These are phyloP conservation scores for Dasyprocta punctata DNA, from an alignment of 2,113 vertebrate genomes.

Conservation along the genomic window DNA sequence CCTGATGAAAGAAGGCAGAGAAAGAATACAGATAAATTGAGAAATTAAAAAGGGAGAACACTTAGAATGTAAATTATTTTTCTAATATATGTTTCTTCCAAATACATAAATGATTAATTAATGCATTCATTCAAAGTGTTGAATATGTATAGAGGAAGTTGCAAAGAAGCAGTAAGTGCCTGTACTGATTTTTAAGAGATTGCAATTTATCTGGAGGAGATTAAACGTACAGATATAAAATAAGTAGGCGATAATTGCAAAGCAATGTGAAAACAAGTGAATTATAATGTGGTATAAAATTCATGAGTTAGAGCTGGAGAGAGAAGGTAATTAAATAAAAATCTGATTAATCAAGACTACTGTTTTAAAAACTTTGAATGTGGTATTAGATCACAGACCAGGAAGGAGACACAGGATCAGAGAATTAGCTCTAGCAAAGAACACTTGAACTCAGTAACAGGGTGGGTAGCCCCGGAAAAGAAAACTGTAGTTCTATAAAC, in stretches of 20 bases:
- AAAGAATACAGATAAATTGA: neutral
- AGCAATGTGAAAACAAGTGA: slow-evolving; percentile 38
- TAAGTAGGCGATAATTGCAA: slow-evolving; percentile 33
- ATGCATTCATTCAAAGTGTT: slow-evolving; percentile 31
- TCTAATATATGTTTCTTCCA: slow-evolving; percentile 20
- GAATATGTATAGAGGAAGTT: slow-evolving; percentile 63
- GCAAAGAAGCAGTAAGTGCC: slow-evolving; percentile 29
- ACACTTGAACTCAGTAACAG: neutral
- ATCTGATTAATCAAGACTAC: neutral
- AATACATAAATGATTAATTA: slow-evolving; percentile 52
- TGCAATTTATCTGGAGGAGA: slow-evolving; percentile 65
- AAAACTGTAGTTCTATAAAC: neutral
- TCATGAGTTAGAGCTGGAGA: neutral
- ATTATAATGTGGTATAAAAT: slow-evolving; percentile 41
- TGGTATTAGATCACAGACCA: neutral
- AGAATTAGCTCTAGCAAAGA: neutral
- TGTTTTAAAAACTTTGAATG: neutral
- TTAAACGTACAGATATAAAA: slow-evolving; percentile 63
- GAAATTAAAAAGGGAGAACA: neutral
- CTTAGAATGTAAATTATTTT: neutral
- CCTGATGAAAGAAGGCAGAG: neutral
- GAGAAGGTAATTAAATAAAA: slow-evolving; percentile 16
- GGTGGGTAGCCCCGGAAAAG: neutral
- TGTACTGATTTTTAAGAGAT: slow-evolving; percentile 64
- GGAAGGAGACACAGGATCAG: neutral